Evolutionary conservation across 2,113 vertebrate species (phyloP).

Genomic region (Microcebus ravelobensis): DNA sequence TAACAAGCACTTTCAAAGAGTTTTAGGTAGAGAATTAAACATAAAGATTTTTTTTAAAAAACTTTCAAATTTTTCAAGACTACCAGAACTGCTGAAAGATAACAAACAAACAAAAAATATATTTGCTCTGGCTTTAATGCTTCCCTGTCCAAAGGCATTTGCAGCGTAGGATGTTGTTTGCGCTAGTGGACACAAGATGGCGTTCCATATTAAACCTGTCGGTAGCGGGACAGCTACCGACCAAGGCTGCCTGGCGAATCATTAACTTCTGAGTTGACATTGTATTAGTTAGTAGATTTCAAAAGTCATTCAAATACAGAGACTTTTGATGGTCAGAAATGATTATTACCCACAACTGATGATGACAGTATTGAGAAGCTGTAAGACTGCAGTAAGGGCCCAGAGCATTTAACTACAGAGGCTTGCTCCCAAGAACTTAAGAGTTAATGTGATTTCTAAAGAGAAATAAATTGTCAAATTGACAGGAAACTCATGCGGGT

Average conservation of each 20-base stretch:
- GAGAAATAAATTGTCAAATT: background rate
- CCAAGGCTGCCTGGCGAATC: background rate
- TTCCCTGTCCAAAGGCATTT: background rate
- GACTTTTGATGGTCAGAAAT: background rate
- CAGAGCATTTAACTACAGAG: fast-evolving
- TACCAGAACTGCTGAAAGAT: background rate
- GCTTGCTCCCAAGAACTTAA: no score
- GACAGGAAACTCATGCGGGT: background rate
- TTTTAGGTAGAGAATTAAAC: background rate
- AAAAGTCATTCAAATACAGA: background rate
- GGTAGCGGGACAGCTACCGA: fast-evolving
- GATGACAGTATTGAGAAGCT: background rate
- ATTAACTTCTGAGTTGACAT: background rate
- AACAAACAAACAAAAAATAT: background rate
- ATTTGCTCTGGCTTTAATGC: background rate
- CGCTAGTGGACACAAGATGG: background rate
- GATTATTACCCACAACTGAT: background rate
- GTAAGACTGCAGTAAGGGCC: background rate
- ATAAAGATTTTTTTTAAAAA: background rate
- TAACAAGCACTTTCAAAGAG: background rate
- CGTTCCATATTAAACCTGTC: background rate
- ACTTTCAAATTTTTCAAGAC: background rate
- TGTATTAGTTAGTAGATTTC: background rate
- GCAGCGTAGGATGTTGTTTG: background rate
- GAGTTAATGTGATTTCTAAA: background rate